Base-by-base conservation (phyloP, 2,113 vertebrate genomes). In the Canis aureus region DNA sequence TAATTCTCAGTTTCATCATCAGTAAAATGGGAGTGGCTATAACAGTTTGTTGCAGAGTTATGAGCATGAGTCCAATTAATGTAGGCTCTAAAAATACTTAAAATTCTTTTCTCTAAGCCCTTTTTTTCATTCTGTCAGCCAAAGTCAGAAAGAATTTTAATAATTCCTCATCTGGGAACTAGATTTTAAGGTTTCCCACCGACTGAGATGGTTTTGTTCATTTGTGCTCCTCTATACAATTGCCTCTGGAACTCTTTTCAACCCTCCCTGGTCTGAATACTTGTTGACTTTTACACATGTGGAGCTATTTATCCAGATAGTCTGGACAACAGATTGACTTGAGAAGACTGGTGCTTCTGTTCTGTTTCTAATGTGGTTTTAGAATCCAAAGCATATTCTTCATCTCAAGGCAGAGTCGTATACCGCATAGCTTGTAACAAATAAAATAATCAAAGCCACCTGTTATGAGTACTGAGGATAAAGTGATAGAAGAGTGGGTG, bases 291-390 rank as follows among this genome's bases (percentile, higher is more conserved):
- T 86, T 81, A 19, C 43, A 76, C 89, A 91, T 53, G 4, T 95
- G 82, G 79, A 66, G 22, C 20, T 91, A 81, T 93, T 97, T 97
- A 94, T 87, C 62, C 32, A 5, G 60, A 60, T 11, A 80, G 29
- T 55, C 69, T 94, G 51, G 89, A 91, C 71, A 92, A 97, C 43
- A 97, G 85, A 49, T 92, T 96, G 93, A 32, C 71, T 94, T 86
- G 64, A 49, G 69, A 95, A 74, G 43, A 76, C 27, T 51, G 13
- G 35, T 66, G 20, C 55, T 97, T 92, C 94, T 96, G 64, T 97
- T 94, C 94, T 95, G 62, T 84, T 95, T 95, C 57, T 86, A 87
- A 74, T 60, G 27, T 73, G n/a, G 32, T 80, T 93, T 94, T 90
- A 69, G 82, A 95, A 86, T 67, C 43, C 43, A 80, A 95, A 91